These are phyloP conservation scores for Lamprotornis superbus DNA, from an alignment of 2,113 vertebrate genomes.

Conservation along the genomic window DNA sequence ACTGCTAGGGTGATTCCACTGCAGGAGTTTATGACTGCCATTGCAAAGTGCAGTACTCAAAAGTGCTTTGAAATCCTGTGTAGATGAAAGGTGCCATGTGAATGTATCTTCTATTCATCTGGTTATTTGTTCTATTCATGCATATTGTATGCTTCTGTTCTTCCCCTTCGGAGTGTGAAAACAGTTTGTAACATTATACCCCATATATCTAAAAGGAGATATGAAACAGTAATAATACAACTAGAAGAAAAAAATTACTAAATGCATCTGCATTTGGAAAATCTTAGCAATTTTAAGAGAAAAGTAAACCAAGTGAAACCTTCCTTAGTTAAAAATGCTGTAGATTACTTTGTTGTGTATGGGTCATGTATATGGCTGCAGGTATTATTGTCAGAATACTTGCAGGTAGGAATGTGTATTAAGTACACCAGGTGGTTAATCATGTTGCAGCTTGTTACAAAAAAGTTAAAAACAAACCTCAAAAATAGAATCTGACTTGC, in stretches of 20 bases:
- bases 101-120: background rate
- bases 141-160: background rate
- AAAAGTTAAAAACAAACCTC: background rate
- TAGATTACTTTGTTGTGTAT: background rate
- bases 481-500: background rate
- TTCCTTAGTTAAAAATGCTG: fast-evolving
- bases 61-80: conserved; percentile 59
- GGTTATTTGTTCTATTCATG: background rate
- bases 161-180: conserved; percentile 16
- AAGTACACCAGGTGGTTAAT: background rate
- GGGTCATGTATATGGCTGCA: background rate
- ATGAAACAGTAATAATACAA: conserved; percentile 22
- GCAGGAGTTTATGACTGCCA: background rate
- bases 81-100: conserved; percentile 40
- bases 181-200: background rate
- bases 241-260: background rate
- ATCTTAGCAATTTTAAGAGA: background rate
- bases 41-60: background rate
- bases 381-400: background rate
- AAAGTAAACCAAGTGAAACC: background rate
- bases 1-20: background rate
- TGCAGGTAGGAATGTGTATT: background rate
- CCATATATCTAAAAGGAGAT: conserved; percentile 42
- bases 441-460: background rate
- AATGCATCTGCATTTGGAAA: background rate